Conservation (phyloP, 1,140 invertebrate genomes). For the Cydia strobilella region DNA sequence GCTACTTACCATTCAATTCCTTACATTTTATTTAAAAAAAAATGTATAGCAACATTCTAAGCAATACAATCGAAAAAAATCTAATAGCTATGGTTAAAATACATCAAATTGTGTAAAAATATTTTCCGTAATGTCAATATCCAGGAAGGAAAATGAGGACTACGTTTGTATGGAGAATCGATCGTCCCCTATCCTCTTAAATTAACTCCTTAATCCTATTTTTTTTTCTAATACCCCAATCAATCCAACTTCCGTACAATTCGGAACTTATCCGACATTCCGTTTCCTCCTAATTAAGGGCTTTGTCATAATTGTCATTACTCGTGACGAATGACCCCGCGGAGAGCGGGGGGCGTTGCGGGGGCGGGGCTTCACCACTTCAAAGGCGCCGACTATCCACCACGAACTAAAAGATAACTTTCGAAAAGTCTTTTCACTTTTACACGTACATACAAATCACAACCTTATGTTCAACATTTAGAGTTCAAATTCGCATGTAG, state of each 20-base stretch:
- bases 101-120: too few species aligned
- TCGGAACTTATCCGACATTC: conserved; percentile 47
- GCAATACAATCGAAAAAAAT: too few species aligned
- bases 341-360: conserved; percentile 48
- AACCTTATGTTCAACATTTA: background rate
- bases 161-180: too few species aligned
- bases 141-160: too few species aligned
- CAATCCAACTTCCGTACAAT: conserved; percentile 36
- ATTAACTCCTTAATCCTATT: background rate
- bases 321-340: conserved; percentile 69
- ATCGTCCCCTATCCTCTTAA: too few species aligned
- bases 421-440: background rate
- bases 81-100: too few species aligned
- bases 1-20: too few species aligned
- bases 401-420: conserved; percentile 49
- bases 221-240: conserved; percentile 33
- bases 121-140: too few species aligned
- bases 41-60: too few species aligned
- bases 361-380: conserved; percentile 62
- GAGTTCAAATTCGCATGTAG: conserved; percentile 22
- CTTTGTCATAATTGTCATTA: conserved; percentile 69
- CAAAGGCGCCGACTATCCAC: conserved; percentile 66
- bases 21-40: too few species aligned
- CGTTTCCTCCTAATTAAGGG: conserved; percentile 69
- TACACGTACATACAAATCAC: background rate